Evolutionary conservation across 1,140 invertebrate species (phyloP).

Genomic region (Pantala flavescens): DNA sequence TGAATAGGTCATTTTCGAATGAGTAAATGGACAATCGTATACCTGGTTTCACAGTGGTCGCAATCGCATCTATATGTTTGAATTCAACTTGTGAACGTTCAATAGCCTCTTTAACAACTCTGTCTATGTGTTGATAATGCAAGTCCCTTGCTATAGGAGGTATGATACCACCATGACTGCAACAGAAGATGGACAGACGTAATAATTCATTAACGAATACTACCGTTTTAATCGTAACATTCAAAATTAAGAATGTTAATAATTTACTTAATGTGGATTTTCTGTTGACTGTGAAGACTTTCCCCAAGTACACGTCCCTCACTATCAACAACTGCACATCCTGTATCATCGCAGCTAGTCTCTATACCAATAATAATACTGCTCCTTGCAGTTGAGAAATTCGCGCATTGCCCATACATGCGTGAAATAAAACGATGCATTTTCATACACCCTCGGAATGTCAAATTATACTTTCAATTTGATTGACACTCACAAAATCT

Average conservation of each 20-base stretch:
- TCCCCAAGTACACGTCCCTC: slow-evolving; percentile 66
- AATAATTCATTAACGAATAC: slow-evolving; percentile 15
- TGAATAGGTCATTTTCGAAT: background rate
- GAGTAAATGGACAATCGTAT: slow-evolving; percentile 13
- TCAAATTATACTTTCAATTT: too few relatives aligned
- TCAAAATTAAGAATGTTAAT: slow-evolving; percentile 11
- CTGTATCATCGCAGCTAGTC: slow-evolving; percentile 98
- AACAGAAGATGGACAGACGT: slow-evolving; percentile 26
- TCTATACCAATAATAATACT: slow-evolving; percentile 78
- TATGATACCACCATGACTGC: slow-evolving; percentile 82
- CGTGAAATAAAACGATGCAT: too few relatives aligned
- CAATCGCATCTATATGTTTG: slow-evolving; percentile 79
- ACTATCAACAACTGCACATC: slow-evolving; percentile 71
- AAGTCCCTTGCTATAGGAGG: slow-evolving; percentile 72
- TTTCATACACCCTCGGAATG: too few relatives aligned
- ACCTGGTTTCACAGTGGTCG: slow-evolving; percentile 80
- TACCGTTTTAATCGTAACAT: too few relatives aligned
- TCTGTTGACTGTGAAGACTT: slow-evolving; percentile 61
- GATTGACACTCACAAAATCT: too few relatives aligned
- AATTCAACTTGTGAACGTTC: slow-evolving; percentile 49
- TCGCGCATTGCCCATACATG: too few relatives aligned
- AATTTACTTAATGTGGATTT: slow-evolving; percentile 57
- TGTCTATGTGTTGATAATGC: slow-evolving; percentile 68
- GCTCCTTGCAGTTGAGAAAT: background rate
- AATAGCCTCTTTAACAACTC: slow-evolving; percentile 59